These are phyloP conservation scores for Triops cancriformis DNA, from an alignment of 1,140 invertebrate species.

Conservation along the genomic window DNA sequence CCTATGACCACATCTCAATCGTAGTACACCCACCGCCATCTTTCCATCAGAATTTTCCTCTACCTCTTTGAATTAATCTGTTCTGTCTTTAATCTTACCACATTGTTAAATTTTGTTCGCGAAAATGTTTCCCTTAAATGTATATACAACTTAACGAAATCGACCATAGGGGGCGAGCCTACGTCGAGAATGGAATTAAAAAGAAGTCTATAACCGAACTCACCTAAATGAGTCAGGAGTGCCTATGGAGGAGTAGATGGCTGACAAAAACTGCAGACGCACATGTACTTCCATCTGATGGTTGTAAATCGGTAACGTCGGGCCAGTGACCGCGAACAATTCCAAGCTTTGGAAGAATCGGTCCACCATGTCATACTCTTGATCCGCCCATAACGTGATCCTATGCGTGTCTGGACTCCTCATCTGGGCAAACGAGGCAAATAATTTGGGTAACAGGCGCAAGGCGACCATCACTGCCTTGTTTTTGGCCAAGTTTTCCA, in stretches of 20 bases:
- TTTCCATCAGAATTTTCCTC: background rate
- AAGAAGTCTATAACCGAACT: conserved; percentile 24
- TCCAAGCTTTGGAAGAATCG: conserved; percentile 77
- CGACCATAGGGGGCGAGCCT: too few relatives aligned
- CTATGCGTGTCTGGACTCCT: conserved; percentile 61
- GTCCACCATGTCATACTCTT: conserved; percentile 80
- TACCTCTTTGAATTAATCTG: background rate
- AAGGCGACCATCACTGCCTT: conserved; percentile 80
- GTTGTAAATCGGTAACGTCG: conserved; percentile 51
- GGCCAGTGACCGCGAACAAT: conserved; percentile 39
- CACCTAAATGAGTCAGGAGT: conserved; percentile 78
- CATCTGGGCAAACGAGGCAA: conserved; percentile 83
- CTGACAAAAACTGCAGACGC: conserved; percentile 79
- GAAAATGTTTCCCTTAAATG: too few relatives aligned
- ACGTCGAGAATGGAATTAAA: too few relatives aligned
- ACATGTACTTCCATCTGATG: conserved; percentile 86
- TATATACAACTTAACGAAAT: too few relatives aligned
- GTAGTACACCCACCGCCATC: background rate
- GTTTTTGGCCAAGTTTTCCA: conserved; percentile 80
- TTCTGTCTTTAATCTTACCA: background rate
- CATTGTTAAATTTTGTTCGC: too few relatives aligned
- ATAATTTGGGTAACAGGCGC: conserved; percentile 74
- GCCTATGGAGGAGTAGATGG: conserved; percentile 79
- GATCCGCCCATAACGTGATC: conserved; percentile 79
- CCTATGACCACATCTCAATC: background rate